These are phyloP conservation scores for Cremastinae sp. DNA, from an alignment of 2,888 invertebrate genomes.

Conservation along the genomic window DNA sequence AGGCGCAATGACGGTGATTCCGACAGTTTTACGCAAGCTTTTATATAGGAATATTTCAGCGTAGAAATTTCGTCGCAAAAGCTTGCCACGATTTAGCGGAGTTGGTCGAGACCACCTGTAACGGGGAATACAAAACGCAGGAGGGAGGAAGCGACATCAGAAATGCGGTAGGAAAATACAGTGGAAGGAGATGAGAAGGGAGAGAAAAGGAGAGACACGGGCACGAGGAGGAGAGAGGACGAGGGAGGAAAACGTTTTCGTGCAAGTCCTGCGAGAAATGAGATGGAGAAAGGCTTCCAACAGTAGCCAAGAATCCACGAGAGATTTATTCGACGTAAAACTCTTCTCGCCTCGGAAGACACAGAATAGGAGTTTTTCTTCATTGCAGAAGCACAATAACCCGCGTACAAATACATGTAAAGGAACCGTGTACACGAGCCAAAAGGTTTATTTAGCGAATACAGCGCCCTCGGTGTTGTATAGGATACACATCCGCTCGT, in stretches of 20 bases:
- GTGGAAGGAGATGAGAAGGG: constrained; percentile 32
- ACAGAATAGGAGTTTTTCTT: not conserved
- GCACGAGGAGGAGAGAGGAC: constrained; percentile 50
- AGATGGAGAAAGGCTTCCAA: constrained; percentile 36
- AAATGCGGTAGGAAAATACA: constrained; percentile 48
- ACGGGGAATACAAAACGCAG: constrained; percentile 38
- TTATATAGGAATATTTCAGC: too few species aligned
- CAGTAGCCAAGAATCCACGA: constrained; percentile 41
- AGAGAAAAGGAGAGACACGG: too few species aligned
- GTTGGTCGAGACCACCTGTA: constrained; percentile 59
- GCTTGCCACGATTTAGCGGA: constrained; percentile 47
- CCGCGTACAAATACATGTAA: too few species aligned
- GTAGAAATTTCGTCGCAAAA: constrained; percentile 40
- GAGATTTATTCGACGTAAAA: constrained; percentile 49
- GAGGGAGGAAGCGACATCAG: constrained; percentile 37
- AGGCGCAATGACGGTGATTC: too few species aligned
- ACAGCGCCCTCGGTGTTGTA: too few species aligned
- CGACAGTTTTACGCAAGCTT: too few species aligned
- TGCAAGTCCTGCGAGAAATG: constrained; percentile 20
- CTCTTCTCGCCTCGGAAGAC: constrained; percentile 15
- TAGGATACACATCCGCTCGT: too few species aligned
- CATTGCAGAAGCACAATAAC: not conserved
- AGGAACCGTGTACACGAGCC: not conserved
- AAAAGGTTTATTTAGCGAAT: not conserved
- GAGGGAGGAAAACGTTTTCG: constrained; percentile 39